These are phyloP conservation scores for Samia ricini DNA, from an alignment of 1,140 invertebrate species.

Conservation along the genomic window DNA sequence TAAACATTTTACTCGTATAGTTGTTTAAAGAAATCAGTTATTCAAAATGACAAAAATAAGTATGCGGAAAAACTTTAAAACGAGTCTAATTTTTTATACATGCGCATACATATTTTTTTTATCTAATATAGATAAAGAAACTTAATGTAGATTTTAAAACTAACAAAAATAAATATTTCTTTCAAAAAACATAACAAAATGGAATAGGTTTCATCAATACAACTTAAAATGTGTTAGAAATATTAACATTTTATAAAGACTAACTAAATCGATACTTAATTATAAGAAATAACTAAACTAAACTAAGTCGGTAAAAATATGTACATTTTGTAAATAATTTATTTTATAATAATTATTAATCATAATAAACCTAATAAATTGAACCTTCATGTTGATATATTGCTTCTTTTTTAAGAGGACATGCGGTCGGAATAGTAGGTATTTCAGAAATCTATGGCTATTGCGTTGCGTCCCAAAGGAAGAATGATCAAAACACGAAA, in stretches of 20 bases:
- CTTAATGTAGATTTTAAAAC: background rate
- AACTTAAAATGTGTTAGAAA: background rate
- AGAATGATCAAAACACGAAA: too few species aligned
- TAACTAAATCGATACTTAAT: background rate
- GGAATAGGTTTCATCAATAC: constrained; percentile 3
- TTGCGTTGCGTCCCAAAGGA: too few species aligned
- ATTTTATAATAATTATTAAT: background rate
- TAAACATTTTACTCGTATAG: too few species aligned
- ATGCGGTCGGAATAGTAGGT: too few species aligned
- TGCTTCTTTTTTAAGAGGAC: background rate
- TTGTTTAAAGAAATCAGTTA: too few species aligned
- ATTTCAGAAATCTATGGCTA: too few species aligned
- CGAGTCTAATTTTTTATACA: too few species aligned
- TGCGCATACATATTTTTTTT: too few species aligned
- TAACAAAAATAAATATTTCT: background rate
- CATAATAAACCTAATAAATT: background rate
- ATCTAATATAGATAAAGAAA: background rate
- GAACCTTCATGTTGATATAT: background rate
- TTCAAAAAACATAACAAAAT: constrained; percentile 1
- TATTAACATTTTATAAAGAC: background rate
- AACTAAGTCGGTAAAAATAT: background rate
- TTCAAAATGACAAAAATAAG: too few species aligned
- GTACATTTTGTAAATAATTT: background rate
- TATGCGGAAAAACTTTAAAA: too few species aligned
- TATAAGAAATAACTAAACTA: background rate